Evolutionary conservation across 1,140 invertebrate species (phyloP).

Genomic region (Zophobas morio): DNA sequence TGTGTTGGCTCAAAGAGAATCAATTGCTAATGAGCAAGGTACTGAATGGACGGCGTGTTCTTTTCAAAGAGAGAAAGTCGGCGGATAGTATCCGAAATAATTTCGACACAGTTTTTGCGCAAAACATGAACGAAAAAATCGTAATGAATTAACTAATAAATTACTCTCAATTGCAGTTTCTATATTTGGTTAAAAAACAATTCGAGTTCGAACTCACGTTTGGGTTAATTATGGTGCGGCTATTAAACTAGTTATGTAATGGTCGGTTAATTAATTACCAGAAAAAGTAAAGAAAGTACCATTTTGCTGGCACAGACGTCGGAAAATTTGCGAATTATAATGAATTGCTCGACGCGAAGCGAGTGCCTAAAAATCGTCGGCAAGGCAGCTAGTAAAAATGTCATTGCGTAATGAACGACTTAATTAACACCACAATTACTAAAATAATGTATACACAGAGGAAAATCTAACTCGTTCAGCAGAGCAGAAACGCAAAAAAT

Average conservation of each 20-base stretch:
- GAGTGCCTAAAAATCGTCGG: constrained; percentile 18
- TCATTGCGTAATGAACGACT: constrained; percentile 24
- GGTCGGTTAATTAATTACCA: constrained; percentile 44
- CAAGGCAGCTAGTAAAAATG: constrained; percentile 7
- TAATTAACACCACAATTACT: constrained; percentile 42
- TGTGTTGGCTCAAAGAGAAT: constrained; percentile 3
- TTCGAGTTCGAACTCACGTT: constrained; percentile 48
- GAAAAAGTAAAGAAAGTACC: constrained; percentile 47
- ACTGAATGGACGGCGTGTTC: not conserved
- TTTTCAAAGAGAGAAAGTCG: constrained; percentile 19
- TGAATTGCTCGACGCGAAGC: not conserved
- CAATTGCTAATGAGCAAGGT: constrained; percentile 1
- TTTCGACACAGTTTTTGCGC: constrained; percentile 32
- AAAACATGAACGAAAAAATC: constrained; percentile 10
- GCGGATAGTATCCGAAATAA: constrained; percentile 28
- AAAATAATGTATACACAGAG: constrained; percentile 35
- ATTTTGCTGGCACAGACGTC: constrained; percentile 5
- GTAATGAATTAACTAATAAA: constrained; percentile 49
- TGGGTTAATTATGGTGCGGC: constrained; percentile 41
- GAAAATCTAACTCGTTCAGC: constrained; percentile 46
- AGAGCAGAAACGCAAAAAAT: constrained; percentile 44
- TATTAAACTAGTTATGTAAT: constrained; percentile 46
- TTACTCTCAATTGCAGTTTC: constrained; percentile 45
- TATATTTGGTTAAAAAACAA: constrained; percentile 49
- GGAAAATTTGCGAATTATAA: constrained; percentile 20